Evolutionary conservation across 2,113 vertebrate species (phyloP), one percentile per base, ranked within the genome.

Genomic region (Perccottus glenii): DNA sequence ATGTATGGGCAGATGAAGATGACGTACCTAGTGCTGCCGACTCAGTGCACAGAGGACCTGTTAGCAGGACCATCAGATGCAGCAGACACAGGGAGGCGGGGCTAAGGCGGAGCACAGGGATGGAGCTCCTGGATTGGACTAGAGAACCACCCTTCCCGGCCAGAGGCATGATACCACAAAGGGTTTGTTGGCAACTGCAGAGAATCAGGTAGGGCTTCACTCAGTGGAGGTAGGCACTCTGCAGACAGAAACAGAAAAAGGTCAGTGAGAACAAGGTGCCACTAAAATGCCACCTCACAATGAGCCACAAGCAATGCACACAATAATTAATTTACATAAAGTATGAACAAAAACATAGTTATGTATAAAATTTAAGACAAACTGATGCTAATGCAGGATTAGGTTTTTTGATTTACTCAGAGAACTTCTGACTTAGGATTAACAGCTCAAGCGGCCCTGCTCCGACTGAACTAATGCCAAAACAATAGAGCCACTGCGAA

Each of bases 201-300:
- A 69, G 69, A 80, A 63, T 49, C 32, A 35, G 67, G 68, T 1
- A 11, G 78, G 64, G 59, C 59, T 83, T 87, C 68, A 59, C 85
- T 89, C 82, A 85, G 62, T 76, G 85, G 73, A 77, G 72, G 65
- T 83, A 83, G 85, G 85, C 88, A 87, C 87, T 87, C 90, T 91
- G 86, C 49, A 64, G 61, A 83, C 27, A 82, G 6, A 63, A 0
- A 49, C 38, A 49, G 64, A 69, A 16, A 42, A 85, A 84, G 75
- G 81, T 86, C 63, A 87, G 40, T 32, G 46, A 46, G 51, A 45
- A 19, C 0, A 4, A 27, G 48, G 19, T 15, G 67, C 55, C 70
- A 56, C 14, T 38, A 40, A 79, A 82, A 83, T 71, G 77, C 73
- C 72, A 81, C 27, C 7, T 43, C 65, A 19, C 12, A 27, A 57